A percentile compares a stretch with the other conserved stretches of the same genome.
Conservation (phyloP, 2,888 invertebrate genomes). For the Trimorus sp. region DNA sequence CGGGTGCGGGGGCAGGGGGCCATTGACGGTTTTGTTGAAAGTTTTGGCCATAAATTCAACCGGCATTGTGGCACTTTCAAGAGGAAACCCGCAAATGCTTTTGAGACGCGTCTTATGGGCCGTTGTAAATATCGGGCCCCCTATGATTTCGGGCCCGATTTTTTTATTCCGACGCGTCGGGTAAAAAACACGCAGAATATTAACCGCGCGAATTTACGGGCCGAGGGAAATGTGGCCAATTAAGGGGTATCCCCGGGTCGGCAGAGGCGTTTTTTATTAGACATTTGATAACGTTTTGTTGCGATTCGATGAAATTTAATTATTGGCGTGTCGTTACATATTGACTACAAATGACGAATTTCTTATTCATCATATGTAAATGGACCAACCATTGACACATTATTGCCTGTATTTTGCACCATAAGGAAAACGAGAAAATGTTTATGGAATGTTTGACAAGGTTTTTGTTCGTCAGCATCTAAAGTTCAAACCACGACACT, state of each 20-base stretch:
- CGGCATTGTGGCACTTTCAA: conserved; percentile 80
- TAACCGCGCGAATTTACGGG: conserved; percentile 29
- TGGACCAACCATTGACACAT: too few relatives aligned
- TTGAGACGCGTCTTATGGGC: conserved; percentile 80
- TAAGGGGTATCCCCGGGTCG: not conserved
- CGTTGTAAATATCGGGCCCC: conserved; percentile 79
- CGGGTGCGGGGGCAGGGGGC: conserved; percentile 44
- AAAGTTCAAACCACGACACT: not conserved
- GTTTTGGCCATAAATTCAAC: conserved; percentile 79
- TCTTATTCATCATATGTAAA: too few relatives aligned
- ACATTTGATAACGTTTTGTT: too few relatives aligned
- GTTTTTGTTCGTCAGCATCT: not conserved
- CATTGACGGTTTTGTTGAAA: conserved; percentile 81
- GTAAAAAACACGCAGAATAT: conserved; percentile 30
- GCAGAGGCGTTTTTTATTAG: too few relatives aligned
- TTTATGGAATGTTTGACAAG: not conserved
- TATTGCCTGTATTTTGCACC: too few relatives aligned
- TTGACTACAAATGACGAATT: too few relatives aligned
- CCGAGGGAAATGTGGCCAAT: conserved; percentile 8
- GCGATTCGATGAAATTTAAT: too few relatives aligned
- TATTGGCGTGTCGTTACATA: too few relatives aligned
- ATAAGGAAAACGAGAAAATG: too few relatives aligned
- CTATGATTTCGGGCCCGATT: conserved; percentile 44
- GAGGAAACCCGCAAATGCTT: conserved; percentile 81
- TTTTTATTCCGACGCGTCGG: conserved; percentile 46